These are phyloP conservation scores for Corythaeola cristata DNA, from an alignment of 2,113 vertebrate genomes.

Conservation along the genomic window DNA sequence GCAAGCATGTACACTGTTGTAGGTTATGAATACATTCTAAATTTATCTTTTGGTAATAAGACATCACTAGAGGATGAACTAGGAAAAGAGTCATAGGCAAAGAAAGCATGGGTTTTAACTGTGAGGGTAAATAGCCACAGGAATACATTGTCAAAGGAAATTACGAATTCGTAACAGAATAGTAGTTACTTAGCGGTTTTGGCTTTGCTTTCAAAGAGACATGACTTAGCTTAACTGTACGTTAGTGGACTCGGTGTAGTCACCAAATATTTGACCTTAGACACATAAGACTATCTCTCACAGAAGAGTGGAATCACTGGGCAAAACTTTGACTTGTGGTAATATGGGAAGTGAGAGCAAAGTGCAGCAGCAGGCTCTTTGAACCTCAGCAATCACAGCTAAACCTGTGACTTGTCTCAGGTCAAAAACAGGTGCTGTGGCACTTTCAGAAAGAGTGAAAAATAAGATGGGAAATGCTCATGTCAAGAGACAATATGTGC, in stretches of 20 bases:
- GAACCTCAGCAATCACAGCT: background rate
- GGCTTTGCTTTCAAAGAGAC: background rate
- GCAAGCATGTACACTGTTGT: background rate
- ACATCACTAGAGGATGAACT: background rate
- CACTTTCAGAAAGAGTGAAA: background rate
- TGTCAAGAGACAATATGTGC: background rate
- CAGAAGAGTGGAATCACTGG: background rate
- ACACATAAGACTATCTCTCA: accelerated
- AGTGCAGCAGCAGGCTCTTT: background rate
- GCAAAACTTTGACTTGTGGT: background rate
- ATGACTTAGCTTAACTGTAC: background rate
- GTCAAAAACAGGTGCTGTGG: background rate
- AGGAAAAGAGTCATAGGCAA: background rate
- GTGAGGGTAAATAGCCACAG: background rate
- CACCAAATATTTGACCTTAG: background rate
- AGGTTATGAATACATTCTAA: background rate
- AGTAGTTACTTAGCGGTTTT: background rate
- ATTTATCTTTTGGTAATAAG: background rate
- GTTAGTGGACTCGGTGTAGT: background rate
- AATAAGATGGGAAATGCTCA: background rate
- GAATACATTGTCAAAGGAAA: background rate
- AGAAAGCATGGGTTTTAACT: background rate
- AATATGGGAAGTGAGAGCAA: background rate
- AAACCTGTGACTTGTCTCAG: too few relatives aligned
- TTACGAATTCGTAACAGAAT: background rate